Conservation (phyloP, 2,797 vertebrate species). For the Chaenodraco wilsoni region DNA sequence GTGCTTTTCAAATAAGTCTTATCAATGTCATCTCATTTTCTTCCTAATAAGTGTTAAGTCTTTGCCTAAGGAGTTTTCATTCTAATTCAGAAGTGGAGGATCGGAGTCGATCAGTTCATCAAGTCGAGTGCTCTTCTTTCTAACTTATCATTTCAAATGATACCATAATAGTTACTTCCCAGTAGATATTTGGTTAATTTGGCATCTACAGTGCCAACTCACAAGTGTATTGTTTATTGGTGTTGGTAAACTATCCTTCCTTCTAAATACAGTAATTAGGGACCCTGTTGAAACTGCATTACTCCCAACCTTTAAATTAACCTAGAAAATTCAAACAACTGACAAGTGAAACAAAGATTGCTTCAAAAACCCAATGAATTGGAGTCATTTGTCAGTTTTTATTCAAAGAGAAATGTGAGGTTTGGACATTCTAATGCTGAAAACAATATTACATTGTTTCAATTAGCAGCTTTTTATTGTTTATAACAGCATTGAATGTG, state of each 20-base stretch:
- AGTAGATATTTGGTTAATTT: too few species aligned
- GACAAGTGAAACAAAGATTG: constrained; percentile 9
- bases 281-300: too few species aligned
- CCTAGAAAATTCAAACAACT: constrained; percentile 6
- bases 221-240: too few species aligned
- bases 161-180: too few species aligned
- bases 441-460: constrained; percentile 22
- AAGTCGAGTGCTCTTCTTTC: too few species aligned
- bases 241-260: too few species aligned
- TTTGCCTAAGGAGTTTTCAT: constrained; percentile 55
- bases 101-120: constrained; percentile 19
- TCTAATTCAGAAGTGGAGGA: constrained; percentile 41
- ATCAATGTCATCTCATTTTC: constrained; percentile 66
- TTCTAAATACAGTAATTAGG: too few species aligned
- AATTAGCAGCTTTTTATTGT: background rate
- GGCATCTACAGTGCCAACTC: too few species aligned
- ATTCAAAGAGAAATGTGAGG: background rate
- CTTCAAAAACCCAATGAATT: too few species aligned
- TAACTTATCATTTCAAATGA: too few species aligned
- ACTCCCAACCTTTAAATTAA: too few species aligned
- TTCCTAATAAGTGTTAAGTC: constrained; percentile 53
- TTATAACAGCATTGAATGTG: constrained; percentile 5
- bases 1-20: constrained; percentile 59
- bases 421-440: background rate
- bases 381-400: too few species aligned